Base-by-base conservation (phyloP, 2,113 vertebrate species). In the Leptobrachium leishanense region DNA sequence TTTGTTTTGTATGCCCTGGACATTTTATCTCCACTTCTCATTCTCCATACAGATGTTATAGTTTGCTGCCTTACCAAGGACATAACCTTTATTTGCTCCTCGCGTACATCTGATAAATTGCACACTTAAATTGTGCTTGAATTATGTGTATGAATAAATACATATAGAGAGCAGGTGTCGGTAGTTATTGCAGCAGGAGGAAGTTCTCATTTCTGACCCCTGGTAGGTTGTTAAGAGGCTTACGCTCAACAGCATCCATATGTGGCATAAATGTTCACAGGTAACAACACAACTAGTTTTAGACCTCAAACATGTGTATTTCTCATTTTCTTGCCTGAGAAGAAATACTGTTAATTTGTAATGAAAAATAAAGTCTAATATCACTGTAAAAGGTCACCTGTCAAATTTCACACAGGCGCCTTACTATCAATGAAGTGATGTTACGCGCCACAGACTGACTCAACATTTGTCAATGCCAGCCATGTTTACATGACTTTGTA, bases 381-480 rank as follows among this genome's bases (percentile, higher is more conserved):
- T 65, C 59, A 64, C 39, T 68, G 70, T 67, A 79, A 79, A 79
- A 79, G 77, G 77, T 79, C 67, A 79, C 40, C 82, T 82, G 64
- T 78, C 39, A 69, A 2, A 75, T 68, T 69, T 1, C 1, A 83
- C 62, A 85, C n/a, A 10, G 77, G 70, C 68, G 12, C 57, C 82
- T 43, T 31, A 6, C 66, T 85, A 84, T 72, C 73, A 75, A 67
- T 59, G 42, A 67, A 77, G 42, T 20, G 31, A 86, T 2, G n/a
- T 0, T 5, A 62, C 39, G 55, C 39, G 55, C 50, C 74, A 73
- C 82, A 46, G 65, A 53, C 6, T 4, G 79, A 2, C 76, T 44
- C 82, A 62, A 81, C n/a, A 76, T 81, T 84, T 84, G 82, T 84
- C 64, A 55, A 57, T 6, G 69, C 88, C 84, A 85, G 72, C 83